Conservation (phyloP, 1,140 invertebrate species). For the Parapsyche elsis region DNA sequence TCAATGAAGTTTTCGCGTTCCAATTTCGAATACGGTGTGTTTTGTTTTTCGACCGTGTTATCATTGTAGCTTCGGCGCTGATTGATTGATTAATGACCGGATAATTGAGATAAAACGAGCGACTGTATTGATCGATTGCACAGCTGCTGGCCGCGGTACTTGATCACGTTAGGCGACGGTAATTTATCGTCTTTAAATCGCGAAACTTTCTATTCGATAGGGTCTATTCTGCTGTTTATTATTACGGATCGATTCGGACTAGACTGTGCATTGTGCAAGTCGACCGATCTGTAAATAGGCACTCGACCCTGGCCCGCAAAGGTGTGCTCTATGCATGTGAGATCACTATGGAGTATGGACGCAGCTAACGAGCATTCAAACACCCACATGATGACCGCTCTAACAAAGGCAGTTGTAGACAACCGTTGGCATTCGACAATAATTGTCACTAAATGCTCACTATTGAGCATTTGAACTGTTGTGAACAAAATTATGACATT, state of each 20-base stretch:
- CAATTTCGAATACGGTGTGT: neutral
- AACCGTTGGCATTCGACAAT: neutral
- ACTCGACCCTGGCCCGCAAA: neutral
- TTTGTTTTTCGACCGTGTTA: neutral
- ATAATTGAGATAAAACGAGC: slow-evolving; percentile 24
- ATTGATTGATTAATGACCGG: slow-evolving; percentile 34
- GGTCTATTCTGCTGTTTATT: too few species aligned
- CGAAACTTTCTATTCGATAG: too few species aligned
- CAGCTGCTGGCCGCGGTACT: too few species aligned
- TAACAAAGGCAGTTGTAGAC: neutral
- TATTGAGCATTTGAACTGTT: too few species aligned
- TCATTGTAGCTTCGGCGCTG: slow-evolving; percentile 9
- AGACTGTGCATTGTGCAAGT: neutral
- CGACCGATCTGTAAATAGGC: neutral
- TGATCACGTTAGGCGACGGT: too few species aligned
- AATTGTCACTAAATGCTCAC: too few species aligned
- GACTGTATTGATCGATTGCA: too few species aligned
- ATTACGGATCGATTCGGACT: neutral
- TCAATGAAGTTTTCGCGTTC: neutral
- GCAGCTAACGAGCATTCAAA: neutral
- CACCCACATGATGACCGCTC: neutral
- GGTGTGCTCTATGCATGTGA: neutral
- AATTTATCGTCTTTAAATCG: too few species aligned
- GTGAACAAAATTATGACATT: too few species aligned
- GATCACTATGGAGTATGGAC: neutral